Evolutionary conservation across 2,797 vertebrate genomes (phyloP).

Genomic region (Acestrorhynchus altus): DNA sequence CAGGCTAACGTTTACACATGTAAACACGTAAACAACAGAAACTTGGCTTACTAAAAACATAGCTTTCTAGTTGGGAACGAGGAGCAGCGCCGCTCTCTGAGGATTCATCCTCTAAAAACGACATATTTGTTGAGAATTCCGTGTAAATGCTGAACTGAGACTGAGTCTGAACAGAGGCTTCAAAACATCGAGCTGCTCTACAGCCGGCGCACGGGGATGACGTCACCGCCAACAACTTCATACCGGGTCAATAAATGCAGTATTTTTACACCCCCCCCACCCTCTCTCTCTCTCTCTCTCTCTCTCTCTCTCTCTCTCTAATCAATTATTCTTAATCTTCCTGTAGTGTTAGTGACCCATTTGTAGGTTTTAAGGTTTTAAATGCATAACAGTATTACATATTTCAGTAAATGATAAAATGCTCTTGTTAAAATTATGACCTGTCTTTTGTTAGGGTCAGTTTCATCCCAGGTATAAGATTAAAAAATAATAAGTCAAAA

Average conservation of each 20-base stretch:
- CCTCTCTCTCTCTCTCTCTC: background rate
- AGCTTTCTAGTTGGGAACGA: constrained; percentile 58
- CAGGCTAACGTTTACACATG: constrained; percentile 7
- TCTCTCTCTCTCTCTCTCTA: background rate
- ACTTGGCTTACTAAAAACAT: constrained; percentile 59
- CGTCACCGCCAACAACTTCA: constrained; percentile 24
- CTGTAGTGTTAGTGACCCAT: no score
- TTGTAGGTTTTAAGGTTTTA: no score
- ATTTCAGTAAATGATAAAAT: no score
- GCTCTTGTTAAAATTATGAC: no score
- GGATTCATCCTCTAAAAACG: constrained; percentile 53
- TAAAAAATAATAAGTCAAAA: no score
- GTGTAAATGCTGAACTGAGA: background rate
- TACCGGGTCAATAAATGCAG: no score
- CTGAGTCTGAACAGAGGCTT: background rate
- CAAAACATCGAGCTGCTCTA: constrained; percentile 34
- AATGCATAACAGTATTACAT: no score
- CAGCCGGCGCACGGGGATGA: constrained; percentile 42
- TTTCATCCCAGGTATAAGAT: no score
- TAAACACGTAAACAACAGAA: background rate
- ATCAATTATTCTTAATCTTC: no score
- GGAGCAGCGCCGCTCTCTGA: constrained; percentile 32
- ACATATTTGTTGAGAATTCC: constrained; percentile 40
- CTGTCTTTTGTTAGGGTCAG: no score
- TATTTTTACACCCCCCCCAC: no score